Evolutionary conservation across 2,888 invertebrate species (phyloP).

Genomic region (Trissolcus japonicus): DNA sequence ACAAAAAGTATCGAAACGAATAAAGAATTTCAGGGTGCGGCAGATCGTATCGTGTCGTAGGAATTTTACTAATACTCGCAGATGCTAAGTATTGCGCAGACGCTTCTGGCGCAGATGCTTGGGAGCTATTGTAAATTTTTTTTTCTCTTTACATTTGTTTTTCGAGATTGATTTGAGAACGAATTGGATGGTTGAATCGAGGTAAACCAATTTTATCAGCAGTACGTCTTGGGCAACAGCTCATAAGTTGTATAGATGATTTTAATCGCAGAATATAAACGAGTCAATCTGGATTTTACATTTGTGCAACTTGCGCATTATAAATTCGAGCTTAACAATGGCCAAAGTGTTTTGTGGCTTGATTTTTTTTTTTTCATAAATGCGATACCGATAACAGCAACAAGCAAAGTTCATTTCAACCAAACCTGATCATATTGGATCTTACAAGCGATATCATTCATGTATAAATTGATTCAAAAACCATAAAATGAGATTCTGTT

Average conservation of each 20-base stretch:
- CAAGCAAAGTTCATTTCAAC: not conserved
- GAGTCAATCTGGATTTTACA: constrained; percentile 2
- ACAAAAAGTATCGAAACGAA: constrained; percentile 50
- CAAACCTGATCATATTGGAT: not conserved
- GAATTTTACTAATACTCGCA: constrained; percentile 54
- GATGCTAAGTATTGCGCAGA: constrained; percentile 24
- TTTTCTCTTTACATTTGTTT: constrained; percentile 5
- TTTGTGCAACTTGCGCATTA: not conserved
- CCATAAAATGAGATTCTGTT: no score
- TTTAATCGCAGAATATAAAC: constrained; percentile 25
- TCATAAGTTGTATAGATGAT: constrained; percentile 10
- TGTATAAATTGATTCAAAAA: no score
- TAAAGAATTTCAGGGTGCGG: constrained; percentile 54
- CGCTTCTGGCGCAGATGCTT: constrained; percentile 17
- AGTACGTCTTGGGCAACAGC: not conserved
- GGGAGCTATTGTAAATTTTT: constrained; percentile 14
- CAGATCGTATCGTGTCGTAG: constrained; percentile 54
- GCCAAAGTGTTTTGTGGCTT: not conserved
- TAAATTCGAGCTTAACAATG: constrained; percentile 3
- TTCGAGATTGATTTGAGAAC: constrained; percentile 26
- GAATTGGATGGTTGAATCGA: not conserved
- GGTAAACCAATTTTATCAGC: constrained; percentile 14
- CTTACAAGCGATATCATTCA: no score
- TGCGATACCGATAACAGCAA: no score
- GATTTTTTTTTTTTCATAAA: no score